These are phyloP conservation scores for Apistogramma diplotaenia DNA, from an alignment of 2,113 vertebrate genomes.

Conservation along the genomic window DNA sequence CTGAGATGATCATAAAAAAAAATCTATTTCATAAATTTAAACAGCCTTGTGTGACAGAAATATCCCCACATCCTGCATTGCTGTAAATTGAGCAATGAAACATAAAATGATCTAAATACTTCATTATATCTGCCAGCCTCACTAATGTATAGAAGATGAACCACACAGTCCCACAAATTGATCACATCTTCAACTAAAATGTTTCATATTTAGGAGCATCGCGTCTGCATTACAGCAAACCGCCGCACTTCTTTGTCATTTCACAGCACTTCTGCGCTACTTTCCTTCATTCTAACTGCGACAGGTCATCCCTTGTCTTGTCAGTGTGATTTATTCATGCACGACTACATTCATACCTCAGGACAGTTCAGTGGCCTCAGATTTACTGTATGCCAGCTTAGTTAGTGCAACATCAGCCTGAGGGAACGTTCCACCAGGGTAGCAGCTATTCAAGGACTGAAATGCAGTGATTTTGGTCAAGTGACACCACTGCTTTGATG, in stretches of 20 bases:
- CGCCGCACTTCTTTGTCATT: neutral
- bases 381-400: slow-evolving; percentile 17
- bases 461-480: slow-evolving; percentile 48
- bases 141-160: neutral
- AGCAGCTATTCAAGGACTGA: slow-evolving; percentile 28
- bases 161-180: neutral
- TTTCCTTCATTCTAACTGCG: slow-evolving; percentile 22
- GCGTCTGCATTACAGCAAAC: neutral
- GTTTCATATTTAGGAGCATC: neutral
- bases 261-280: neutral
- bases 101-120: neutral
- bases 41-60: neutral
- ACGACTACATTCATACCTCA: slow-evolving; percentile 19
- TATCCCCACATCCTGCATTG: neutral
- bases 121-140: neutral
- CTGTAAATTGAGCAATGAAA: neutral
- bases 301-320: slow-evolving; percentile 16
- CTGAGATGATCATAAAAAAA: neutral
- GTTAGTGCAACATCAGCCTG: slow-evolving; percentile 18
- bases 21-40: neutral
- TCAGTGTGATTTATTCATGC: slow-evolving; percentile 34
- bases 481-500: slow-evolving; percentile 22
- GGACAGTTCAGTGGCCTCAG: slow-evolving; percentile 33
- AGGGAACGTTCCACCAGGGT: slow-evolving; percentile 29
- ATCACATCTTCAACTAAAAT: neutral